Evolutionary conservation across 92 coral and sea anemone genomes (phyloP).

Genomic region (Epizoanthus ramosus): DNA sequence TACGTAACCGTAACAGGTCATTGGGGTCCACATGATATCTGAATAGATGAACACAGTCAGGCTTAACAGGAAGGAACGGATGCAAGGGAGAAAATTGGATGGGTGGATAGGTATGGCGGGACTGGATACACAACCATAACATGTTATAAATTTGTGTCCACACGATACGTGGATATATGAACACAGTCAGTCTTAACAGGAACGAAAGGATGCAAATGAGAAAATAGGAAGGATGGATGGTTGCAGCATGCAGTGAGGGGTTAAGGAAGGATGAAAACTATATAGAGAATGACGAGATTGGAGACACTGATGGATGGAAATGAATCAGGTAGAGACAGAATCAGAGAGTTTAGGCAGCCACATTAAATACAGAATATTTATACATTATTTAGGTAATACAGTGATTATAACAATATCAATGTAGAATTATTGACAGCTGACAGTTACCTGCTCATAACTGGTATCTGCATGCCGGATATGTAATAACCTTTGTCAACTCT

Average conservation of each 20-base stretch:
- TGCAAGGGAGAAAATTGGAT: not conserved
- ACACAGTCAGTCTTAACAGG: not conserved
- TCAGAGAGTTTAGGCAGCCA: too few species aligned
- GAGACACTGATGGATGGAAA: too few species aligned
- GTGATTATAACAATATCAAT: too few species aligned
- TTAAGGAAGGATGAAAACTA: too few species aligned
- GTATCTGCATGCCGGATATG: slow-evolving; percentile 80
- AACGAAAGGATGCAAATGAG: not conserved
- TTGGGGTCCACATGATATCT: slow-evolving; percentile 89
- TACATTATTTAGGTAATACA: too few species aligned
- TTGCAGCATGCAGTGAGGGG: too few species aligned
- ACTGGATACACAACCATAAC: not conserved
- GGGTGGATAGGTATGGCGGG: not conserved
- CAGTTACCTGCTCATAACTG: slow-evolving; percentile 75
- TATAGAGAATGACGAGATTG: too few species aligned
- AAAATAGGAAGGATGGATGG: too few species aligned
- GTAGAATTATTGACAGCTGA: not conserved
- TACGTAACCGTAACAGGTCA: slow-evolving; percentile 73
- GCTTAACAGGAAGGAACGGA: not conserved
- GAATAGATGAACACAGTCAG: not conserved
- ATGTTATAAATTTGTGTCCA: slow-evolving; percentile 78
- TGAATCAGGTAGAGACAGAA: too few species aligned
- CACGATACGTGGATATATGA: slow-evolving; percentile 61
- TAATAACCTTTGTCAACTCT: slow-evolving; percentile 90
- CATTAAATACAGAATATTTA: too few species aligned